phyloP scores from a whole-genome alignment of 2,888 invertebrate genomes.

The Fragum sueziense region DNA sequence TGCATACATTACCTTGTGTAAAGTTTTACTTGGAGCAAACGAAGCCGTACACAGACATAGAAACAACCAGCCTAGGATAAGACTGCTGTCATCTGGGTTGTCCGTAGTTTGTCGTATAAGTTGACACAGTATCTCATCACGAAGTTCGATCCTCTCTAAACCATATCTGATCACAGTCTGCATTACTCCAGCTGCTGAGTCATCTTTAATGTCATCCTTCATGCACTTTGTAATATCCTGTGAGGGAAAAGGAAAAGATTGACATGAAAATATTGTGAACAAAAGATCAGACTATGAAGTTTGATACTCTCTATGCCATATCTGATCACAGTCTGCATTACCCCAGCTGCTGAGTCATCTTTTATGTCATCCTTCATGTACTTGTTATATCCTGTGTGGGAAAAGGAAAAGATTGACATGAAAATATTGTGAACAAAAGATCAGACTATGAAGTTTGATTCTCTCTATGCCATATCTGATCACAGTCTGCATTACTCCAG shows the following conservation, averaged over 20 bases:
- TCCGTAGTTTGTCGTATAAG: constrained; percentile 86
- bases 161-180: constrained; percentile 85
- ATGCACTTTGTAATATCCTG: constrained; percentile 95
- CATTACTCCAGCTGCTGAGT: constrained; percentile 64
- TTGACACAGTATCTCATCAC: constrained; percentile 92
- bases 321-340: constrained; percentile 72
- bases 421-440: constrained; percentile 86
- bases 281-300: constrained; percentile 93
- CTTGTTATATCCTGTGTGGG: constrained; percentile 91
- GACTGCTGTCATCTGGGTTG: constrained; percentile 92
- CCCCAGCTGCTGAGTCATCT: constrained; percentile 82
- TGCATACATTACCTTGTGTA: constrained; percentile 86
- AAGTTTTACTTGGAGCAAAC: constrained; percentile 93
- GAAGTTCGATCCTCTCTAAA: constrained; percentile 93
- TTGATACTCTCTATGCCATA: constrained; percentile 95
- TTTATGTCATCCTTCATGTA: constrained; percentile 95
- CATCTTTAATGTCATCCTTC: constrained; percentile 92
- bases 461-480: constrained; percentile 90
- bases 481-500: constrained; percentile 70
- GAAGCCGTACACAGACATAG: constrained; percentile 95
- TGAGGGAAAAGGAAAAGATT: no score
- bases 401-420: no score
- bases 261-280: no score
- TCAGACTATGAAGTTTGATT: constrained; percentile 95
- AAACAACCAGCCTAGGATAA: constrained; percentile 93